A percentile compares a stretch with the other conserved stretches of the same genome.
phyloP scores from a whole-genome alignment of 2,113 vertebrate species.

The Epinephelus fuscoguttatus region DNA sequence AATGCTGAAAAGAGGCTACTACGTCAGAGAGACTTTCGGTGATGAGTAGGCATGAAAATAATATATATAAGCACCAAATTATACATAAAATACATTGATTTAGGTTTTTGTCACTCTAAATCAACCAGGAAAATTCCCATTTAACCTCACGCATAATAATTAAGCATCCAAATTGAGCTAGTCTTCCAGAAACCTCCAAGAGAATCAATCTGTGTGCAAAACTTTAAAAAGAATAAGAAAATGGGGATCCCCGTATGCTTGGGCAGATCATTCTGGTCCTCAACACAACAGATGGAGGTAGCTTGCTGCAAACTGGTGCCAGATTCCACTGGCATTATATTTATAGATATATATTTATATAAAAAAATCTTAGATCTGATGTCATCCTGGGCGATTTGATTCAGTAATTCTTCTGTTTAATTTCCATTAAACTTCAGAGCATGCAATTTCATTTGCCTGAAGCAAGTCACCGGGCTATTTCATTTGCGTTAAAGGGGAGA shows the following conservation, averaged over 20 bases:
- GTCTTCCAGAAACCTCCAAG: background rate
- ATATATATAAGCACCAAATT: background rate
- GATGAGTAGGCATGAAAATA: slow-evolving; percentile 6
- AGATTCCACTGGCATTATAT: slow-evolving; percentile 6
- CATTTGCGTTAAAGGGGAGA: slow-evolving; percentile 2
- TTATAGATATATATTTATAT: no score
- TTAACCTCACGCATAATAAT: background rate
- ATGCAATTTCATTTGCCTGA: background rate
- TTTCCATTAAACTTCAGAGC: slow-evolving; percentile 25
- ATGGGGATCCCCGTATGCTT: slow-evolving; percentile 46
- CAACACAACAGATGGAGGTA: slow-evolving; percentile 33
- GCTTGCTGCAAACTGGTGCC: slow-evolving; percentile 26
- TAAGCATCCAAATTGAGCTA: background rate
- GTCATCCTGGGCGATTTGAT: slow-evolving; percentile 4
- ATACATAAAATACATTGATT: background rate
- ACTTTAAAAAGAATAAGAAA: slow-evolving; percentile 6
- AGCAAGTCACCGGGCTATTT: slow-evolving; percentile 32
- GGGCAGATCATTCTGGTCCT: slow-evolving; percentile 29
- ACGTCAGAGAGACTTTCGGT: background rate
- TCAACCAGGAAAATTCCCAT: background rate
- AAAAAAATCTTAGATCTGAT: background rate
- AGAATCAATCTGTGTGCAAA: slow-evolving; percentile 11
- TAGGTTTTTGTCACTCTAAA: background rate
- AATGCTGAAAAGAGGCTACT: background rate
- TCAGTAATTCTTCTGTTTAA: slow-evolving; percentile 13